Evolutionary conservation across 2,888 invertebrate species (phyloP).

Genomic region (Perdita meconis): DNA sequence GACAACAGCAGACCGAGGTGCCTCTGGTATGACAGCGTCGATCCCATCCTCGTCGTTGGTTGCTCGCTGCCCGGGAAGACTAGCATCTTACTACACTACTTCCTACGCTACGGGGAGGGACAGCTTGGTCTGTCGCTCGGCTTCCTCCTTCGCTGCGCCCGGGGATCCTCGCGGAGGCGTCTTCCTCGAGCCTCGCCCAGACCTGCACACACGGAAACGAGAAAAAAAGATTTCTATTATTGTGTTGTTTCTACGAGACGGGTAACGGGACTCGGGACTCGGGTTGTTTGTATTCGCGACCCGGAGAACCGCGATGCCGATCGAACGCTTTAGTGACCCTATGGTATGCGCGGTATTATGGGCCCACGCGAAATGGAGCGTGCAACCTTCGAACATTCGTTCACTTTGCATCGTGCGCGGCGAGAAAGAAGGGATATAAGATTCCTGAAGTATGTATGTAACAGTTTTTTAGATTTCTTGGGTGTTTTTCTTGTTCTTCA

Average conservation of each 20-base stretch:
- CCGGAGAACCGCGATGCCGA: not conserved
- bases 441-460: too few relatives aligned
- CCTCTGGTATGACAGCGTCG: constrained; percentile 45
- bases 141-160: constrained; percentile 56
- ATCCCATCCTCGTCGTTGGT: constrained; percentile 54
- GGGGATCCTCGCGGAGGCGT: constrained; percentile 64
- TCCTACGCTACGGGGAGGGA: constrained; percentile 61
- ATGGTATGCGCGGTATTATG: constrained; percentile 11
- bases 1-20: constrained; percentile 54
- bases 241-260: not conserved
- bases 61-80: constrained; percentile 66
- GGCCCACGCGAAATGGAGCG: constrained; percentile 19
- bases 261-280: not conserved
- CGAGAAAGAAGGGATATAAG: not conserved
- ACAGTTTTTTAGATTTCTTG: too few relatives aligned
- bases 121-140: constrained; percentile 44
- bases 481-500: too few relatives aligned
- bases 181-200: constrained; percentile 69
- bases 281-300: constrained; percentile 3
- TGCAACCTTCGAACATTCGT: constrained; percentile 19
- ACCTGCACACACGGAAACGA: constrained; percentile 56
- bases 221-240: not conserved
- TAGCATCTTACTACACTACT: constrained; percentile 66
- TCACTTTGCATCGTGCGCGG: not conserved
- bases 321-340: not conserved